A percentile compares a stretch with the other conserved stretches of the same genome.
phyloP scores from a whole-genome alignment of 1,140 invertebrate species.

The Dysdera silvatica region DNA sequence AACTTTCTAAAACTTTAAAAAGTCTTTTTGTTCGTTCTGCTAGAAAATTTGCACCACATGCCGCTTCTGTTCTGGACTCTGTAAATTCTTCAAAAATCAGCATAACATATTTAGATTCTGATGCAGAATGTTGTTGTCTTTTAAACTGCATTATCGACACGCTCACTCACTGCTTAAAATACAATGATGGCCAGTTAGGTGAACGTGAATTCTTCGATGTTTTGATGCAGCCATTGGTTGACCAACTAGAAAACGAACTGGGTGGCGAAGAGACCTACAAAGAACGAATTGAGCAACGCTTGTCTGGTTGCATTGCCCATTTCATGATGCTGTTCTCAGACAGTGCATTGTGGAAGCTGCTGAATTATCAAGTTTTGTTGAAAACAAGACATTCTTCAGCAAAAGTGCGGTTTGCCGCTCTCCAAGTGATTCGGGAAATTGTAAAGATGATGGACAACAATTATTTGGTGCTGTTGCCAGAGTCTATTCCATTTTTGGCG shows the following conservation, averaged over 20 bases:
- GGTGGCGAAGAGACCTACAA: slow-evolving; percentile 55
- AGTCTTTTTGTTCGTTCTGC: slow-evolving; percentile 83
- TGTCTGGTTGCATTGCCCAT: slow-evolving; percentile 69
- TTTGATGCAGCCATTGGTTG: slow-evolving; percentile 73
- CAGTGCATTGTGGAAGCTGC: slow-evolving; percentile 74
- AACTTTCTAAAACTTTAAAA: slow-evolving; percentile 64
- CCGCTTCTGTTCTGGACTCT: slow-evolving; percentile 56
- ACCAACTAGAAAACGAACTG: slow-evolving; percentile 75
- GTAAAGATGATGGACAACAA: slow-evolving; percentile 44
- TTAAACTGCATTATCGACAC: slow-evolving; percentile 63
- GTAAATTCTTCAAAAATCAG: slow-evolving; percentile 38
- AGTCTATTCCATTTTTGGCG: slow-evolving; percentile 49
- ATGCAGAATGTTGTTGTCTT: slow-evolving; percentile 47
- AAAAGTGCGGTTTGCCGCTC: slow-evolving; percentile 44
- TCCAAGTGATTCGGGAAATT: slow-evolving; percentile 42
- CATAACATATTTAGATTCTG: neutral
- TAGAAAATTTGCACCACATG: slow-evolving; percentile 70
- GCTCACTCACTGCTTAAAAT: slow-evolving; percentile 65
- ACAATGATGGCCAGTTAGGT: slow-evolving; percentile 70
- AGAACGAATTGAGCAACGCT: slow-evolving; percentile 52
- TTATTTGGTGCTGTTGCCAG: slow-evolving; percentile 45
- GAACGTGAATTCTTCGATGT: slow-evolving; percentile 74
- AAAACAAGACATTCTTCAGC: slow-evolving; percentile 70
- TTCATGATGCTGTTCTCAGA: slow-evolving; percentile 72
- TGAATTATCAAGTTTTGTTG: slow-evolving; percentile 79